These are phyloP conservation scores for Adelosebastes latens DNA, from an alignment of 2,797 vertebrate species.

Conservation along the genomic window DNA sequence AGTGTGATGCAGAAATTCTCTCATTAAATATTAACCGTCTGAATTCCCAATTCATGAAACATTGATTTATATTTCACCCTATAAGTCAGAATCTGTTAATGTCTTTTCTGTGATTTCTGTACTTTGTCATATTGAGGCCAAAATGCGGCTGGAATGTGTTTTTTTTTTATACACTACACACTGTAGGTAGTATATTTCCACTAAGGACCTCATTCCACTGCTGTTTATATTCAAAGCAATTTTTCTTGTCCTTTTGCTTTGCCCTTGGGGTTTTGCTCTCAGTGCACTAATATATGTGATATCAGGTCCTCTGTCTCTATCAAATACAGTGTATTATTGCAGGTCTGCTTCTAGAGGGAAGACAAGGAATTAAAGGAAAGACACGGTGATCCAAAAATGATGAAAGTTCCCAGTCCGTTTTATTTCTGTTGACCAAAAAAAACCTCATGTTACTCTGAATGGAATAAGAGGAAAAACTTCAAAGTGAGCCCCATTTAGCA, in stretches of 20 bases:
- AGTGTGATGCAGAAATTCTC: slow-evolving; percentile 6
- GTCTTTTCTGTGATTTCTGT: neutral
- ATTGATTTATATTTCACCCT: slow-evolving; percentile 16
- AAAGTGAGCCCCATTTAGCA: slow-evolving; percentile 41
- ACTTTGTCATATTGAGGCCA: neutral
- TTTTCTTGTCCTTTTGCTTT: neutral
- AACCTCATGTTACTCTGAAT: neutral
- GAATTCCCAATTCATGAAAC: slow-evolving; percentile 39
- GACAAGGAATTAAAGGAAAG: neutral
- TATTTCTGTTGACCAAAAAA: slow-evolving; percentile 5
- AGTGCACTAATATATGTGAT: slow-evolving; percentile 5
- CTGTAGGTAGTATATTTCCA: neutral
- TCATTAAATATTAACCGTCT: slow-evolving; percentile 41
- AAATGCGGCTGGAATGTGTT: neutral
- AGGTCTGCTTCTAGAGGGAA: neutral
- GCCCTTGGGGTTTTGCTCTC: neutral
- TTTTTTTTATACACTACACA: neutral
- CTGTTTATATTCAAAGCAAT: neutral
- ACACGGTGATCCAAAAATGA: neutral
- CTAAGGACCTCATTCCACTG: neutral
- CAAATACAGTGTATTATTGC: neutral
- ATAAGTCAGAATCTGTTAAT: neutral
- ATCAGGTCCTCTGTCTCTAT: neutral
- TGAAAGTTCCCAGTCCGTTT: neutral
- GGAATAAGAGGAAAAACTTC: slow-evolving; percentile 16